Evolutionary conservation across 2,888 invertebrate species (phyloP).

Genomic region (Napeogenes sylphis): DNA sequence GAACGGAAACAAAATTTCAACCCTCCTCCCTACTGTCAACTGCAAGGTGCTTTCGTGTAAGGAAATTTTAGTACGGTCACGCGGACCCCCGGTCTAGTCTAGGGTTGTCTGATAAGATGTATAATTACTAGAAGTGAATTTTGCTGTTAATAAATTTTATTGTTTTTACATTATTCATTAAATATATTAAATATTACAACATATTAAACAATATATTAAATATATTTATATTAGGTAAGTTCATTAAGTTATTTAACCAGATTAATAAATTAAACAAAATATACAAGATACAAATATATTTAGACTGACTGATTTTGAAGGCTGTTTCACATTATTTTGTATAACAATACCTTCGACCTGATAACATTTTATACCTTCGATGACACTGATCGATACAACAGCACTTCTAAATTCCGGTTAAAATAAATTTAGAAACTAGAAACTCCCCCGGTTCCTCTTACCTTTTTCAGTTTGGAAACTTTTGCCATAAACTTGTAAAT

Average conservation of each 20-base stretch:
- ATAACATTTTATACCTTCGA: no score
- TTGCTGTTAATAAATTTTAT: neutral
- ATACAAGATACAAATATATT: no score
- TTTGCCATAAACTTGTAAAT: slow-evolving; percentile 9
- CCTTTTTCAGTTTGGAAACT: neutral
- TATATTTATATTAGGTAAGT: no score
- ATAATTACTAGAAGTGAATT: slow-evolving; percentile 16
- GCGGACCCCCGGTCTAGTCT: slow-evolving; percentile 44
- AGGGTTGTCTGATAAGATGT: slow-evolving; percentile 31
- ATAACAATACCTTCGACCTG: no score
- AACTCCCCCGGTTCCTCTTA: neutral
- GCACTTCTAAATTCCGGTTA: neutral
- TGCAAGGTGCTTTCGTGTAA: slow-evolving; percentile 65
- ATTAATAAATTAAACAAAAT: no score
- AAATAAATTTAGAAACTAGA: slow-evolving; percentile 1
- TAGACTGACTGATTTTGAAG: no score
- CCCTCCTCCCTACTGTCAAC: slow-evolving; percentile 56
- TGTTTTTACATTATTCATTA: no score
- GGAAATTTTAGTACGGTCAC: slow-evolving; percentile 63
- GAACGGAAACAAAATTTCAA: slow-evolving; percentile 47
- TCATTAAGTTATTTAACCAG: no score
- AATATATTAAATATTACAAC: no score
- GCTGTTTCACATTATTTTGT: no score
- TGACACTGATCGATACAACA: neutral
- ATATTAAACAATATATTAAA: no score